A percentile compares a stretch with the other conserved stretches of the same genome.
Conservation (phyloP, 2,888 invertebrate genomes). For the Chaitophorus viminalis region DNA sequence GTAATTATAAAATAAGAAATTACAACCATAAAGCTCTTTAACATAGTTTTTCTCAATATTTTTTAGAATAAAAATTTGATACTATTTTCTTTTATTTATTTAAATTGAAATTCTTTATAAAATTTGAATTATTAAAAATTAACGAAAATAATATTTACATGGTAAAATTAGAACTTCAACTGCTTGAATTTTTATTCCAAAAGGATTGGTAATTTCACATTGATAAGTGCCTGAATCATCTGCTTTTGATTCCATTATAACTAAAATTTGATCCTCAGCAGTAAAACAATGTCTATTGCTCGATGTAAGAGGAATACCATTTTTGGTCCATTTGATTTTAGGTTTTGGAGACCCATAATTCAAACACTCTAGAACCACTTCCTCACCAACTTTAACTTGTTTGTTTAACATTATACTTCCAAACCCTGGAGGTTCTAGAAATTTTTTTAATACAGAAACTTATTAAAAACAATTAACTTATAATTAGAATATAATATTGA, state of each 20-base stretch:
- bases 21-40: too few species aligned
- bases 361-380: slow-evolving; percentile 88
- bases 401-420: slow-evolving; percentile 86
- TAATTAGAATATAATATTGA: slow-evolving; percentile 33
- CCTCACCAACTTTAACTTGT: slow-evolving; percentile 82
- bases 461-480: slow-evolving; percentile 32
- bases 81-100: neutral
- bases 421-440: slow-evolving; percentile 84
- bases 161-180: slow-evolving; percentile 79
- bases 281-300: slow-evolving; percentile 88
- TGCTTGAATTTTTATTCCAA: slow-evolving; percentile 80
- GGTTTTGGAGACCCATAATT: slow-evolving; percentile 87
- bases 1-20: too few species aligned
- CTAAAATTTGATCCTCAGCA: slow-evolving; percentile 85
- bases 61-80: neutral
- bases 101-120: neutral
- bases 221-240: slow-evolving; percentile 88
- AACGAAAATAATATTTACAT: slow-evolving; percentile 67
- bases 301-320: slow-evolving; percentile 77
- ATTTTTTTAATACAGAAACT: slow-evolving; percentile 30
- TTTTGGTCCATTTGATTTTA: slow-evolving; percentile 84
- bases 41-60: neutral
- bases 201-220: slow-evolving; percentile 88
- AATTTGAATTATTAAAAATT: neutral
- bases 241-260: slow-evolving; percentile 83